phyloP scores from a whole-genome alignment of 2,113 vertebrate genomes.

The Epinephelus lanceolatus region DNA sequence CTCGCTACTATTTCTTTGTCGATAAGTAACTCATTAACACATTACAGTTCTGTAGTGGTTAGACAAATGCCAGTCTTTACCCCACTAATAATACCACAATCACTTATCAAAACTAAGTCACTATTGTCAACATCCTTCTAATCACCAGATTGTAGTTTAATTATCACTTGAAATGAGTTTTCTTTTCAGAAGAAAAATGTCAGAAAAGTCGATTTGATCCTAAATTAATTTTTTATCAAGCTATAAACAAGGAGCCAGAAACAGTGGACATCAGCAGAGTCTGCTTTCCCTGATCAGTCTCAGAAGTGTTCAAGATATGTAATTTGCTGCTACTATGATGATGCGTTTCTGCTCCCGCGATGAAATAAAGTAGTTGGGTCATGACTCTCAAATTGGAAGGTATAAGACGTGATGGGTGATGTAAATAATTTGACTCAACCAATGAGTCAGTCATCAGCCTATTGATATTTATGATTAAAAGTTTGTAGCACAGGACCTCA shows the following conservation, averaged over 20 bases:
- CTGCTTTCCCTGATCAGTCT: background rate
- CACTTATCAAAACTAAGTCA: background rate
- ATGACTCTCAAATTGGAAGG: background rate
- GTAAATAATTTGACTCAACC: background rate
- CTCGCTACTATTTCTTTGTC: slow-evolving; percentile 26
- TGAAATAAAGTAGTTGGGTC: background rate
- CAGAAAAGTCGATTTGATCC: background rate
- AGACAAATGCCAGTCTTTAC: slow-evolving; percentile 6
- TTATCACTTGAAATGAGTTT: background rate
- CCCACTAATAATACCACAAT: slow-evolving; percentile 1
- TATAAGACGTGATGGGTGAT: background rate
- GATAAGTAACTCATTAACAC: slow-evolving; percentile 50
- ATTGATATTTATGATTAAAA: background rate
- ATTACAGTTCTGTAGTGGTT: slow-evolving; percentile 1
- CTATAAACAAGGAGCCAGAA: too few relatives aligned
- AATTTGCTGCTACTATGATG: background rate
- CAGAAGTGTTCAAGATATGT: background rate
- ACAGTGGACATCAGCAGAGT: background rate
- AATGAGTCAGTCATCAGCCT: background rate
- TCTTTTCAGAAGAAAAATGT: background rate
- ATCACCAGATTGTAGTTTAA: background rate
- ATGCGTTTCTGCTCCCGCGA: slow-evolving; percentile 15
- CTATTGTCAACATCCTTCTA: background rate
- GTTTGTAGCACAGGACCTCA: background rate
- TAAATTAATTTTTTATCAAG: too few relatives aligned